Evolutionary conservation across 2,888 invertebrate species (phyloP), one percentile per base, ranked within the genome.

Genomic region (Villa cingulata): DNA sequence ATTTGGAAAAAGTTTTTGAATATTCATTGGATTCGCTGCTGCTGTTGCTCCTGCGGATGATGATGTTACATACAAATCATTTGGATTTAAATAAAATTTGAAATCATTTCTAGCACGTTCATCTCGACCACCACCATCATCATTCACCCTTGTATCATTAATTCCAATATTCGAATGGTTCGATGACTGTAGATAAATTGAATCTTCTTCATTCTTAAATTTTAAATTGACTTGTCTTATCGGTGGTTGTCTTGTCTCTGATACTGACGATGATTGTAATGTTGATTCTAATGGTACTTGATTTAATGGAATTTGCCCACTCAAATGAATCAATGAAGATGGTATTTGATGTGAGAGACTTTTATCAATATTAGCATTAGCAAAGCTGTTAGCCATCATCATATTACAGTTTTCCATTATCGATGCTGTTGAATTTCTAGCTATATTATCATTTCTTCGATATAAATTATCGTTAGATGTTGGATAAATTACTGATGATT

Each of bases 81-180:
- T 12, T 12, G 4, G 10, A 32, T 2, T 34, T 41, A 45, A 45
- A 47, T 42, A 51, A 41, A 42, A 45, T 36, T 47, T 45, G 18
- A 45, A 51, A 48, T 51, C 48, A 49, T 45, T 51, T 48, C 48
- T 45, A n/a, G n/a, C 45, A 43, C 45, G 23, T 23, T 23, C 5
- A 6, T 6, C 23, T 23, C 23, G n/a, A n/a, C n/a, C n/a, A 23
- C 5, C 23, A 17, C 41, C 37, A 37, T 48, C 45, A 43, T 40
- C 43, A 45, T 49, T 49, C 48, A 48, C 45, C 45, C 48, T 48
- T 41, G 45, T 37, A 44, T 47, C 38, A 6, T 7, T 23, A 38
- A 40, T 49, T 48, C 46, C 46, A 47, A 41, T 48, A 29, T 39
- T 29, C 14, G 44, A 37, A 48, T 45, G 45, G 41, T 37, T 41